Conservation (phyloP, 2,797 vertebrate genomes). For the Poecilia gillii region DNA sequence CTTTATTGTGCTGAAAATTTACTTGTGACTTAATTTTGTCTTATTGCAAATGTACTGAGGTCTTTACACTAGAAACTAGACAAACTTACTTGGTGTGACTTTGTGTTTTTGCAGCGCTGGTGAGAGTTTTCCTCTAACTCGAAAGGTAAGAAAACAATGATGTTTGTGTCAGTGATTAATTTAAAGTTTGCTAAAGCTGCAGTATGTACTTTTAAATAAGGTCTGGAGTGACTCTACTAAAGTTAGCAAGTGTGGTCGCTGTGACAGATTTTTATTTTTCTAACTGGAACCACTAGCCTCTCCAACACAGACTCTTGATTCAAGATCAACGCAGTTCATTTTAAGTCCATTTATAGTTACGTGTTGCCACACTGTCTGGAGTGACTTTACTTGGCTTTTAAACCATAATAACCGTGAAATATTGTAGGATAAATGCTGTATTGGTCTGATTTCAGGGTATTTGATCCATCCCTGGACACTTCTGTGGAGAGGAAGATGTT, state of each 20-base stretch:
- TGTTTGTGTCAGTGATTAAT: not conserved
- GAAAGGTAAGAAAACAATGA: not conserved
- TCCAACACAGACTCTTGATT: not conserved
- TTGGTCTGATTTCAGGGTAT: not conserved
- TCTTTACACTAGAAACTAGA: too few relatives aligned
- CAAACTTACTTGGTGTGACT: too few relatives aligned
- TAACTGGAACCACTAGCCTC: not conserved
- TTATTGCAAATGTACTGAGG: too few relatives aligned
- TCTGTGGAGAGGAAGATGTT: not conserved
- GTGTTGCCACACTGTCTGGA: not conserved
- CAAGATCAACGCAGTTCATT: not conserved
- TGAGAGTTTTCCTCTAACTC: not conserved
- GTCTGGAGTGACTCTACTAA: not conserved
- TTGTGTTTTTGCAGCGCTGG: too few relatives aligned
- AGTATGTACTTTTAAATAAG: not conserved
- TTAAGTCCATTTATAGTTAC: not conserved
- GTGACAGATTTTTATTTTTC: not conserved
- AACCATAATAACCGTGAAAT: not conserved
- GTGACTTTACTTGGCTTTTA: not conserved
- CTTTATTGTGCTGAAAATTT: too few relatives aligned
- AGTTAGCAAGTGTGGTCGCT: not conserved
- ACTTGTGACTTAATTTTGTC: too few relatives aligned
- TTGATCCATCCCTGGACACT: not conserved
- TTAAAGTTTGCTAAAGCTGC: not conserved
- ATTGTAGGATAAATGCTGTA: not conserved